Evolutionary conservation across 2,113 vertebrate genomes (phyloP).

Genomic region (Ageneiosus marmoratus): DNA sequence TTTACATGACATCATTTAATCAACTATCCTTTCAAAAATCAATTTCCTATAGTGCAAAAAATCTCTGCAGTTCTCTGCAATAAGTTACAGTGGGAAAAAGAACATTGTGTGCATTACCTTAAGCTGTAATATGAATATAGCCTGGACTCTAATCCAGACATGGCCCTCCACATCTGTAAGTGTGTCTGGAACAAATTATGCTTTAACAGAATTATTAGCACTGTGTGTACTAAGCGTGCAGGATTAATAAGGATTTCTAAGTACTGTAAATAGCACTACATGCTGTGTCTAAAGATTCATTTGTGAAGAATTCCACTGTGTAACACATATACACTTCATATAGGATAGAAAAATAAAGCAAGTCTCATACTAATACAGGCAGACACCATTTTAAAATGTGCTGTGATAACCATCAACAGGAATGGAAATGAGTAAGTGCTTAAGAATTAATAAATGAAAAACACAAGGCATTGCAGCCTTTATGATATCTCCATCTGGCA

Average conservation of each 20-base stretch:
- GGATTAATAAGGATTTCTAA: not conserved
- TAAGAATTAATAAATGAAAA: not conserved
- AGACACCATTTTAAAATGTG: not conserved
- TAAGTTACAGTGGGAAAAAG: not conserved
- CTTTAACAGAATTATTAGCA: constrained; percentile 27
- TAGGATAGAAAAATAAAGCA: not conserved
- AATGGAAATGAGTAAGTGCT: not conserved
- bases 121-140: not conserved
- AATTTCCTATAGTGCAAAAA: not conserved
- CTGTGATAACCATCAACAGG: not conserved
- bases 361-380: not conserved
- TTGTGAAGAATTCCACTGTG: not conserved
- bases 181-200: constrained; percentile 30
- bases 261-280: constrained; percentile 15
- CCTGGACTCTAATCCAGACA: not conserved
- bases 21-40: not conserved
- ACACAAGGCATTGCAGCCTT: not conserved
- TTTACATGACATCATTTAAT: constrained; percentile 18
- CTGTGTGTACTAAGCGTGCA: not conserved
- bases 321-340: not conserved
- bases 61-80: not conserved
- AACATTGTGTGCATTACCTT: not conserved
- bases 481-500: too few species aligned
- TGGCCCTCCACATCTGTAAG: constrained; percentile 10
- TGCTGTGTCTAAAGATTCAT: not conserved